phyloP scores from a whole-genome alignment of 1,140 invertebrate genomes.

The Tribolium castaneum region DNA sequence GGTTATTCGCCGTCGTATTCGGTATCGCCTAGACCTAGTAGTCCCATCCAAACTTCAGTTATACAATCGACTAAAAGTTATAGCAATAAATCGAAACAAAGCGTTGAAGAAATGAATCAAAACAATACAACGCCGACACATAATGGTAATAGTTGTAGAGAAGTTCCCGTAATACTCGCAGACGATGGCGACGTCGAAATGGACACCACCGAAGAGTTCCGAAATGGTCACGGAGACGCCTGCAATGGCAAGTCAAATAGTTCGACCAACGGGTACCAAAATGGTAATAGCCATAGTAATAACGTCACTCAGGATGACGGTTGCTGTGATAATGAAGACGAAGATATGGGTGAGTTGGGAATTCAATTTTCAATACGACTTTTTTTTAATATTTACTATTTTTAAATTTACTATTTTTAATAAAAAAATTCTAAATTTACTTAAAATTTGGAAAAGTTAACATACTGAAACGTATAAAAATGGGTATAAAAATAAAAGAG shows the following conservation, averaged over 20 bases:
- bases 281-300: conserved; percentile 69
- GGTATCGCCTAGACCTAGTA: conserved; percentile 63
- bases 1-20: conserved; percentile 55
- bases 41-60: conserved; percentile 75
- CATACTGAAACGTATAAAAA: too few species aligned
- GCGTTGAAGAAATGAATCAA: conserved; percentile 68
- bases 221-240: conserved; percentile 59
- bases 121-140: conserved; percentile 65
- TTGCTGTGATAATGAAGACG: conserved; percentile 68
- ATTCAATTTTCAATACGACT: neutral
- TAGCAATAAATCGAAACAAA: conserved; percentile 64
- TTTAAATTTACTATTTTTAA: too few species aligned
- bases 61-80: conserved; percentile 80
- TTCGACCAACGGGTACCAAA: conserved; percentile 72
- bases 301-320: conserved; percentile 43
- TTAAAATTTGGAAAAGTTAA: too few species aligned
- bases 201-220: conserved; percentile 65
- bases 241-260: conserved; percentile 58
- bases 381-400: too few species aligned
- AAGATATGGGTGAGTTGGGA: conserved; percentile 72
- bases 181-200: conserved; percentile 70
- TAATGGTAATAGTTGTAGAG: conserved; percentile 63
- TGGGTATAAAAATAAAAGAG: too few species aligned
- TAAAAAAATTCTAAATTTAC: too few species aligned
- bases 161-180: conserved; percentile 49